These are phyloP conservation scores for Origma solitaria DNA, from an alignment of 2,113 vertebrate species.

Conservation along the genomic window DNA sequence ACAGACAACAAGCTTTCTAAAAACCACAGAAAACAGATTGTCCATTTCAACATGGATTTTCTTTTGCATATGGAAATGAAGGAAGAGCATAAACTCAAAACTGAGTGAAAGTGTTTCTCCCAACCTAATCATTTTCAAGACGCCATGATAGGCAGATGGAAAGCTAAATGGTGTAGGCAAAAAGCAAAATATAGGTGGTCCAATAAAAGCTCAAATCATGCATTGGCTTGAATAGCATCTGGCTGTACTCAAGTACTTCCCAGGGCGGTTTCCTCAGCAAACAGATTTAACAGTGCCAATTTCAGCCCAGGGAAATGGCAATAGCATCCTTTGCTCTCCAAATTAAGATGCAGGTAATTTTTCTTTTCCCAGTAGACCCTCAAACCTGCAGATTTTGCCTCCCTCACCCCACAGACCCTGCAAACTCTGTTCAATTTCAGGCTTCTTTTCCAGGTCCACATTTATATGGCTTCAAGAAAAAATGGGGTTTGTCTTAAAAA, in stretches of 20 bases:
- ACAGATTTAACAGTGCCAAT: not conserved
- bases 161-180: not conserved
- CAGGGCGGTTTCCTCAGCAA: not conserved
- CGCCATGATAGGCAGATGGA: not conserved
- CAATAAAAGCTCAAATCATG: not conserved
- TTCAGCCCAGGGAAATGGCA: not conserved
- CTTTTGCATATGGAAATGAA: conserved; percentile 19
- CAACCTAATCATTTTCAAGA: not conserved
- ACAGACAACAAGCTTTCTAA: not conserved
- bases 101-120: not conserved
- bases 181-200: not conserved
- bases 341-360: not conserved
- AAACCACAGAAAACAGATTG: conserved; percentile 8
- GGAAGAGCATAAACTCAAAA: not conserved
- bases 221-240: not conserved
- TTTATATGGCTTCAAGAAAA: not conserved
- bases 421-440: not conserved
- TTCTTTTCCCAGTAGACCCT: not conserved
- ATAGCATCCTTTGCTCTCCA: not conserved
- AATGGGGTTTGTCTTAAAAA: not conserved
- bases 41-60: conserved; percentile 23
- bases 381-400: not conserved
- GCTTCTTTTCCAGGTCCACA: not conserved
- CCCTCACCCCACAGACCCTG: not conserved
- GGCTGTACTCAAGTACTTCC: not conserved